Conservation (phyloP, 2,888 invertebrate genomes). For the Calliphora vomitoria region DNA sequence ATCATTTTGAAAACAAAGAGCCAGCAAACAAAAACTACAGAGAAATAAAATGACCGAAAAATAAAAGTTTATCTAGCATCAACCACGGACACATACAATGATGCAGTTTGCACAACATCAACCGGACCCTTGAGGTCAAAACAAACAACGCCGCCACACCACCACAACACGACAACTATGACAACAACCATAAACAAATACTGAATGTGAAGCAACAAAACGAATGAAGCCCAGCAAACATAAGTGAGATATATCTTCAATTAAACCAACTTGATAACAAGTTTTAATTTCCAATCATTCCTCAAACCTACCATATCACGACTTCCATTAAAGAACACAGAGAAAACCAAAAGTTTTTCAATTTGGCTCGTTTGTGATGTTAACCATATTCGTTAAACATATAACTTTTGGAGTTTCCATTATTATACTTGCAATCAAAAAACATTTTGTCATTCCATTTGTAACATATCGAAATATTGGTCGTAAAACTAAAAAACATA, state of each 20-base stretch:
- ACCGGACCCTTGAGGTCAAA: conserved; percentile 72
- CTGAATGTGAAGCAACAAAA: neutral
- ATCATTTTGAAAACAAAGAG: conserved; percentile 26
- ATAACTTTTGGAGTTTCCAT: too few species aligned
- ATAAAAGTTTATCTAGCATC: conserved; percentile 62
- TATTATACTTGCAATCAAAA: too few species aligned
- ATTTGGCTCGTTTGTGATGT: too few species aligned
- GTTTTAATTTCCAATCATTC: too few species aligned
- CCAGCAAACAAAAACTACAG: conserved; percentile 19
- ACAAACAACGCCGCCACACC: conserved; percentile 48
- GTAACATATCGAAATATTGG: too few species aligned
- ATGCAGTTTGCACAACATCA: conserved; percentile 69
- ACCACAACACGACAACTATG: conserved; percentile 24
- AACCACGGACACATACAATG: conserved; percentile 49
- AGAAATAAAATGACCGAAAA: conserved; percentile 32
- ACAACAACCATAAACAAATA: conserved; percentile 53
- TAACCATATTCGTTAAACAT: too few species aligned
- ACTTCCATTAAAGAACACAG: too few species aligned
- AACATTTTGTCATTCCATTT: too few species aligned
- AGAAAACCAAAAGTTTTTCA: too few species aligned
- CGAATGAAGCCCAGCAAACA: conserved; percentile 1
- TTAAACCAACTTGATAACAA: too few species aligned
- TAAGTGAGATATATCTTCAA: neutral
- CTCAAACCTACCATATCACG: too few species aligned
- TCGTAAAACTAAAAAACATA: too few species aligned